These are phyloP conservation scores for Triplophysa siluroides DNA, from an alignment of 2,113 vertebrate species.

Conservation along the genomic window DNA sequence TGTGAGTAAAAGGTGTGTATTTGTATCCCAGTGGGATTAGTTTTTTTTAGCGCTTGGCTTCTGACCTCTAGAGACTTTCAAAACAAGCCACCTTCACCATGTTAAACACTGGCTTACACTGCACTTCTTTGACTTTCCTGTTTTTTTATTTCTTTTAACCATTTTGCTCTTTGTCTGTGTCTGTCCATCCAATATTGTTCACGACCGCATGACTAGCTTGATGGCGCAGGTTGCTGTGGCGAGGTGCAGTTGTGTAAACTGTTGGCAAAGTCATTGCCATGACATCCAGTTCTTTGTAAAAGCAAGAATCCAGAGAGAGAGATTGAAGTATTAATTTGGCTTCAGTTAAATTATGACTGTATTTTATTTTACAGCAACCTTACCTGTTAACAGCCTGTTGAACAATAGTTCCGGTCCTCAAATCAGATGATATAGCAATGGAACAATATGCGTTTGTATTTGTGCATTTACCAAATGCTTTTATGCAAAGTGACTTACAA, in stretches of 20 bases:
- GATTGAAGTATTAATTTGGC: neutral
- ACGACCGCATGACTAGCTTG: conserved; percentile 49
- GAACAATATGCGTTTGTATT: neutral
- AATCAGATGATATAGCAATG: no score
- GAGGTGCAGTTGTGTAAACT: conserved; percentile 62
- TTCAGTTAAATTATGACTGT: neutral
- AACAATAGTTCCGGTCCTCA: no score
- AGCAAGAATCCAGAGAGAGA: conserved; percentile 49
- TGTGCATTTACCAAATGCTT: no score
- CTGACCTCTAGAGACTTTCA: neutral
- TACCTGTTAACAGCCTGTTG: no score
- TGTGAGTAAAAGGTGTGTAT: neutral
- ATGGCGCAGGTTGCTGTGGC: conserved; percentile 58
- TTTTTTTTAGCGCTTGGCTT: neutral
- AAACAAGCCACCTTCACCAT: no score
- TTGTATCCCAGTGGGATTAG: neutral
- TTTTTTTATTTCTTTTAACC: neutral
- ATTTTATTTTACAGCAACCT: neutral
- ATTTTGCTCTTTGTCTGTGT: conserved; percentile 7
- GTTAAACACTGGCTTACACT: conserved; percentile 6
- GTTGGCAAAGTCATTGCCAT: conserved; percentile 62
- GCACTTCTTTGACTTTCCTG: neutral
- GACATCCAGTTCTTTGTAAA: conserved; percentile 63
- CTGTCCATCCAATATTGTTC: conserved; percentile 11
- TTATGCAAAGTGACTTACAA: no score